Evolutionary conservation across 2,888 invertebrate species (phyloP).

Genomic region (Geotrupes spiniger): DNA sequence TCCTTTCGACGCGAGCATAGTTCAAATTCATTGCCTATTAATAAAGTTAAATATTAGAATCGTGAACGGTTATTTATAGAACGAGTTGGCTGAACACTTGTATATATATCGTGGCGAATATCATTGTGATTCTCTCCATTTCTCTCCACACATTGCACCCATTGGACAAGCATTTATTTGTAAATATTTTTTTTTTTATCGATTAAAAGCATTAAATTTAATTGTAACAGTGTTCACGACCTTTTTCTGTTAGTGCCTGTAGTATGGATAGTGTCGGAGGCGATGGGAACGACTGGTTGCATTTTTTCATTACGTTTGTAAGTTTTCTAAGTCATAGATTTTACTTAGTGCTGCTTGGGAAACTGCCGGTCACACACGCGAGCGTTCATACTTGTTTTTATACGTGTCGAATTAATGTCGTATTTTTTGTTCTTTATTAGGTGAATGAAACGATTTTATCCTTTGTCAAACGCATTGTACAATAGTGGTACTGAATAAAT

Average conservation of each 20-base stretch:
- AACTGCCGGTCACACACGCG: slow-evolving; percentile 11
- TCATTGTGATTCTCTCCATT: too few relatives aligned
- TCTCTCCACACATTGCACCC: background rate
- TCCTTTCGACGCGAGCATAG: slow-evolving; percentile 15
- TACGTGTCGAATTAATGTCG: too few relatives aligned
- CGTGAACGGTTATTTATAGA: slow-evolving; percentile 1
- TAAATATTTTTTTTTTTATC: slow-evolving; percentile 17
- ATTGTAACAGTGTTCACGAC: slow-evolving; percentile 11
- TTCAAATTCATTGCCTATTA: slow-evolving; percentile 20
- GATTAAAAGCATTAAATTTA: slow-evolving; percentile 17
- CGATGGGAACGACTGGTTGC: background rate
- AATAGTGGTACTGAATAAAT: slow-evolving; percentile 9
- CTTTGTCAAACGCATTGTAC: slow-evolving; percentile 9
- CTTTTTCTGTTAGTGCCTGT: slow-evolving; percentile 11
- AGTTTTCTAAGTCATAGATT: slow-evolving; percentile 20
- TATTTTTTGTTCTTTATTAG: background rate
- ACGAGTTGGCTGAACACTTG: background rate
- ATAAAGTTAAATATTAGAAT: slow-evolving; percentile 16
- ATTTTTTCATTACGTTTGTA: slow-evolving; percentile 8
- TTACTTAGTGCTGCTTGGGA: slow-evolving; percentile 15
- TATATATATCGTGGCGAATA: background rate
- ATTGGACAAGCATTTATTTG: slow-evolving; percentile 15
- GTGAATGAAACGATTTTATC: too few relatives aligned
- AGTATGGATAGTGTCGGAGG: slow-evolving; percentile 2
- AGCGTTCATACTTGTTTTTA: slow-evolving; percentile 8